These are phyloP conservation scores for Allacma fusca DNA, from an alignment of 2,888 invertebrate species.

Conservation along the genomic window DNA sequence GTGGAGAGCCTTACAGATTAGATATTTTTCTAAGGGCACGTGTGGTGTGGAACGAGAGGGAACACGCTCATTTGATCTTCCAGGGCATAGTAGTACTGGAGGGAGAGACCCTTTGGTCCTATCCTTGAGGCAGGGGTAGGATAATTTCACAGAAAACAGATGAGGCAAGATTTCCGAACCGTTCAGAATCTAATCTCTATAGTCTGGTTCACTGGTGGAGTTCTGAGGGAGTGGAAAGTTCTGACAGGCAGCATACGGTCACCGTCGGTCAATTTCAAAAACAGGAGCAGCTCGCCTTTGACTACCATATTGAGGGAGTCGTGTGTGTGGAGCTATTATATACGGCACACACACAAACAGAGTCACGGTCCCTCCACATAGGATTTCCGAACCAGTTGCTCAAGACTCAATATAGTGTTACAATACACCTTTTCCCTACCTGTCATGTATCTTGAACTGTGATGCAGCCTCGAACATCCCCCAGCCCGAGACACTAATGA, in stretches of 20 bases:
- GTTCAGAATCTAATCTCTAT: constrained; percentile 17
- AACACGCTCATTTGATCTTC: constrained; percentile 13
- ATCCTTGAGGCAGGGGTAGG: background rate
- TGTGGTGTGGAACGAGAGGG: background rate
- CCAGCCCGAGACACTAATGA: background rate
- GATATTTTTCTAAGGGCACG: constrained; percentile 31
- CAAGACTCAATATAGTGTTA: too few relatives aligned
- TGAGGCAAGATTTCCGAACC: constrained; percentile 13
- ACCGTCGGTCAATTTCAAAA: constrained; percentile 41
- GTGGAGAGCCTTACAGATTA: background rate
- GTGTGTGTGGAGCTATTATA: background rate
- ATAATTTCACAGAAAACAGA: background rate
- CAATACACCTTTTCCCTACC: too few relatives aligned
- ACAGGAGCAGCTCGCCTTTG: constrained; percentile 11
- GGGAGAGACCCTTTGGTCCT: background rate
- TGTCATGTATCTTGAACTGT: too few relatives aligned
- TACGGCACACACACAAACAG: background rate
- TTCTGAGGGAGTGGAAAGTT: background rate
- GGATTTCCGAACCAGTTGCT: too few relatives aligned
- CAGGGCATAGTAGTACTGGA: background rate
- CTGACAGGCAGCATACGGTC: constrained; percentile 36
- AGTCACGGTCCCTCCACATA: too few relatives aligned
- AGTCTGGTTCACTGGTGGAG: background rate
- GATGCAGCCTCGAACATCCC: background rate
- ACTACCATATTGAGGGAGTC: background rate